Base-by-base conservation (phyloP, 2,797 vertebrate species). In the Harpagifer antarcticus region DNA sequence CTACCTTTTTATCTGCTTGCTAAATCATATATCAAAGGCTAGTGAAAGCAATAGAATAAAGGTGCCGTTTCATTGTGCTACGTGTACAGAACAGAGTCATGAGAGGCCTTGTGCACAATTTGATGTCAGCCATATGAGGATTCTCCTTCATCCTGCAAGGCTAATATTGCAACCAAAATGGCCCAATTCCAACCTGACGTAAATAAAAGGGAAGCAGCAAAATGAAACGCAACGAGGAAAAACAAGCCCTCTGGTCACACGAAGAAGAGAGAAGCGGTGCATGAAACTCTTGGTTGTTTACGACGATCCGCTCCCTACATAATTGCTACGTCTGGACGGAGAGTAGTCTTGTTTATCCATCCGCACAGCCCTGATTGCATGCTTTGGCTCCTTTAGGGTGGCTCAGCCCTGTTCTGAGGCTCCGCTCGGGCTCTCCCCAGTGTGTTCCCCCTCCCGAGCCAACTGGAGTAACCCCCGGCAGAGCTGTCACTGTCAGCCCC, bases 321-420 rank as follows among this genome's bases (percentile, higher is more conserved):
- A 92, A 93, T 92, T 93, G 88, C 89, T 86, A 90, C 19, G 88
- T 91, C 85, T 90, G 86, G 88, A 86, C 55, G 52, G 77, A 86
- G 87, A 80, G 85, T 59, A 61, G 85, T 89, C 91, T 88, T 93
- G 87, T 92, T 93, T 94, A 88, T 89, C 82, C 75, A 86, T 67
- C 58, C 27, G 44, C 61, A 45, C 74, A 12, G 81, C 76, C 75
- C 83, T 88, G 90, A 94, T 92, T 94, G 91, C 91, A 92, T 81
- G 90, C 86, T 93, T 85, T 73, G 88, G 88, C 89, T 92, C 81
- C 81, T 89, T 82, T 64, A 82, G 81, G 78, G 79, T 68, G 78
- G 83, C 87, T 91, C 85, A 87, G 82, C 86, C 83, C 85, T 79
- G 78, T 78, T 88, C 52, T 77, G 73, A 83, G 86, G 48, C 82